Conservation (phyloP, 1,140 invertebrate species). For the Trialeurodes vaporariorum region DNA sequence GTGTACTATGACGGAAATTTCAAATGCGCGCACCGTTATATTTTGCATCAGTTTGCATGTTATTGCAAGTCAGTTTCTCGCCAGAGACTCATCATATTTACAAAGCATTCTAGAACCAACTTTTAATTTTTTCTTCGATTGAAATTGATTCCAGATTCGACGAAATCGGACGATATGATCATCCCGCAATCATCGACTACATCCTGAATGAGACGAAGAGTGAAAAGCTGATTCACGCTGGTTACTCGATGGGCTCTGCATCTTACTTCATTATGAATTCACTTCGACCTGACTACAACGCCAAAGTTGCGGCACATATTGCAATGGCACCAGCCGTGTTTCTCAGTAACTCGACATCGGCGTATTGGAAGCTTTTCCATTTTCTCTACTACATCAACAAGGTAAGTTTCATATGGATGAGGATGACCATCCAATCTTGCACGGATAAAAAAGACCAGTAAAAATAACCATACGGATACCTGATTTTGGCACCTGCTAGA, state of each 20-base stretch:
- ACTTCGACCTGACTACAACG: conserved; percentile 40
- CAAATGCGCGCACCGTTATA: too few relatives aligned
- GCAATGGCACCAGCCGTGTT: conserved; percentile 36
- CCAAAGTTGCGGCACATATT: conserved; percentile 34
- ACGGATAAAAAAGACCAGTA: too few relatives aligned
- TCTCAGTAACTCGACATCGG: conserved; percentile 12
- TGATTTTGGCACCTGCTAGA: too few relatives aligned
- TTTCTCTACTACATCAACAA: neutral
- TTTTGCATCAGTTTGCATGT: too few relatives aligned
- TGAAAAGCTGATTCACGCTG: conserved; percentile 41
- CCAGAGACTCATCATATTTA: too few relatives aligned
- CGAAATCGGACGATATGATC: conserved; percentile 52
- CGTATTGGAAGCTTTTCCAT: neutral
- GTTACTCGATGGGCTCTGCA: conserved; percentile 40
- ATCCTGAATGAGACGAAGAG: conserved; percentile 42
- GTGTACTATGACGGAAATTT: too few relatives aligned
- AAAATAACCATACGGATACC: too few relatives aligned
- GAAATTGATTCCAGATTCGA: conserved; percentile 45
- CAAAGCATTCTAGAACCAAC: too few relatives aligned
- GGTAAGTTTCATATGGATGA: too few relatives aligned
- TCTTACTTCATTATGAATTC: conserved; percentile 38
- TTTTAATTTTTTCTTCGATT: too few relatives aligned
- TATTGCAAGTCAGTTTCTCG: too few relatives aligned
- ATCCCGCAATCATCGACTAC: conserved; percentile 54
- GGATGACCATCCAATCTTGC: too few relatives aligned